A percentile compares a stretch with the other conserved stretches of the same genome.
These are phyloP conservation scores for Neosilurus mollespiculum DNA, from an alignment of 2,797 vertebrate genomes.

Conservation along the genomic window DNA sequence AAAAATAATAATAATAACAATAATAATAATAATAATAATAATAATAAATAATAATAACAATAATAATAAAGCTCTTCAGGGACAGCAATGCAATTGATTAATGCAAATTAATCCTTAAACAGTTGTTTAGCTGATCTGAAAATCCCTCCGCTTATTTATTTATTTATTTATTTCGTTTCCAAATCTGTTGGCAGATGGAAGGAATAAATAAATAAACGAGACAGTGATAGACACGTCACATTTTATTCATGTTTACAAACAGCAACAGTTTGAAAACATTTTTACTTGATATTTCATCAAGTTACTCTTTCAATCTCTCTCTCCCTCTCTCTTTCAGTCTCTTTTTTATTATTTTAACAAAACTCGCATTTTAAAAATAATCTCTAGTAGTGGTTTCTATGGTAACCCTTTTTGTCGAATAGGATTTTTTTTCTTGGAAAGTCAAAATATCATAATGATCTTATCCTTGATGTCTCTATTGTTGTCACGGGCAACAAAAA, in stretches of 20 bases:
- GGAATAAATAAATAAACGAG: not conserved
- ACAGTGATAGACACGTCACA: not conserved
- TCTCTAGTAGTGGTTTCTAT: not conserved
- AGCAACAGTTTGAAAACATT: not conserved
- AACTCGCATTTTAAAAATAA: not conserved
- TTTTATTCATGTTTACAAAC: slow-evolving; percentile 8
- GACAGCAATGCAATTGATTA: too few relatives aligned
- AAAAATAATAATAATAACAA: too few relatives aligned
- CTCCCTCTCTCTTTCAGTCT: not conserved
- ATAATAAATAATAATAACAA: too few relatives aligned
- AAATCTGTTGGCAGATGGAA: not conserved
- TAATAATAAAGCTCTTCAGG: too few relatives aligned
- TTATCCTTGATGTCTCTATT: not conserved
- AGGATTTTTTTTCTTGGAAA: not conserved
- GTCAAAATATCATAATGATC: not conserved
- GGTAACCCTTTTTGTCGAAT: not conserved
- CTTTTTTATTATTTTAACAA: too few relatives aligned
- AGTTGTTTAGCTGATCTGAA: too few relatives aligned
- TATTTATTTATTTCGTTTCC: too few relatives aligned
- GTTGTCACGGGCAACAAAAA: not conserved
- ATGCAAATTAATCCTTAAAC: too few relatives aligned
- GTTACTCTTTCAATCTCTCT: not conserved
- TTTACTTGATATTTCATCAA: slow-evolving; percentile 25
- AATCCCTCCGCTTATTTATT: too few relatives aligned
- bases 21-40: too few relatives aligned